phyloP scores from a whole-genome alignment of 2,888 invertebrate genomes.

The Stenchaetothrips biformis region DNA sequence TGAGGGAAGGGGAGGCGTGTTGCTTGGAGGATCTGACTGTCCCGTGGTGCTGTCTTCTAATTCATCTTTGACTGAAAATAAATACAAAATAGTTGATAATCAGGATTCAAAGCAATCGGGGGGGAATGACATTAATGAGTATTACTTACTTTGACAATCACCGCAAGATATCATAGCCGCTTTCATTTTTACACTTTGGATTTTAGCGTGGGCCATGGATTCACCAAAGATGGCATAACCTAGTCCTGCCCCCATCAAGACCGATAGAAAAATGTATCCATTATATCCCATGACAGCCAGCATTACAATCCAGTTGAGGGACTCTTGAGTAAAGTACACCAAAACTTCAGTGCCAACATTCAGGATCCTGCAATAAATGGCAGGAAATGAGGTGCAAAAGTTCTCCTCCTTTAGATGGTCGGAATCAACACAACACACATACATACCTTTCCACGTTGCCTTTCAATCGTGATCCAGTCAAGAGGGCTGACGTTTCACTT shows the following conservation, averaged over 20 bases:
- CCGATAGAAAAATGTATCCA: neutral
- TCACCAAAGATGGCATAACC: neutral
- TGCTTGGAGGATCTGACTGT: neutral
- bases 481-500: neutral
- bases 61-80: conserved; percentile 14
- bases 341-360: neutral
- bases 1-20: neutral
- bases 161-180: neutral
- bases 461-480: neutral
- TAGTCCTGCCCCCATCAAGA: neutral
- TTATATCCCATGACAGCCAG: conserved; percentile 6
- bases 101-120: neutral
- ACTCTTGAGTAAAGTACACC: neutral
- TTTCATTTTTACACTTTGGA: conserved; percentile 10
- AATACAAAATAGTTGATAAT: neutral
- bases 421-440: neutral
- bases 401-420: neutral
- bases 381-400: neutral
- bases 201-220: neutral
- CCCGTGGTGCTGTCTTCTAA: neutral
- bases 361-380: neutral
- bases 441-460: neutral
- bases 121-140: no score
- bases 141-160: neutral
- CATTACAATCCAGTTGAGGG: neutral